Percentiles rank a stretch among this genome's conserved stretches.
These are phyloP conservation scores for Callimorpha dominula DNA, from an alignment of 2,888 invertebrate genomes.

Conservation along the genomic window DNA sequence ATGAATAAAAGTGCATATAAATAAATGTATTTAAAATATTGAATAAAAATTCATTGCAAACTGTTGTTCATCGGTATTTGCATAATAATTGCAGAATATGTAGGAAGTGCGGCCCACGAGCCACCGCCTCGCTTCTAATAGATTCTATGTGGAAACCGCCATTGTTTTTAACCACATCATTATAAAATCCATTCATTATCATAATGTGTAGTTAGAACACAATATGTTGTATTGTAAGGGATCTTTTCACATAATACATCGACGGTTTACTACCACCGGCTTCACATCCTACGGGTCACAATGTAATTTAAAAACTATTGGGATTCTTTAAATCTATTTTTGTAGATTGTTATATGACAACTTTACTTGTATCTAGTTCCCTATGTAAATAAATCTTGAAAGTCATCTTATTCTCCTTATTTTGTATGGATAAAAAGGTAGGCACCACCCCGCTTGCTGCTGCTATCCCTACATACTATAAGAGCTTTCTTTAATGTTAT, in stretches of 20 bases:
- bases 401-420: no score
- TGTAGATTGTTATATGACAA: no score
- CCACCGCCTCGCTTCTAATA: neutral
- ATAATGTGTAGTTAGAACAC: conserved; percentile 4
- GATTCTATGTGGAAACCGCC: conserved; percentile 5
- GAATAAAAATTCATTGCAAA: neutral
- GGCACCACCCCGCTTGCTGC: no score
- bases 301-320: neutral
- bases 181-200: conserved; percentile 34
- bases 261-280: neutral
- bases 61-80: conserved; percentile 6
- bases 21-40: neutral
- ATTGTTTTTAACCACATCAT: conserved; percentile 30
- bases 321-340: neutral
- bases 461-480: no score
- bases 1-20: neutral
- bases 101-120: conserved; percentile 17
- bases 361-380: no score
- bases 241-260: neutral
- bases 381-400: no score
- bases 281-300: neutral
- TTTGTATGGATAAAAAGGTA: no score
- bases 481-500: no score
- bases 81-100: conserved; percentile 23
- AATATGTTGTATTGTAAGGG: neutral